Evolutionary conservation across 2,888 invertebrate genomes (phyloP), one percentile per base, ranked within the genome.

Genomic region (Drosophila prolongata): DNA sequence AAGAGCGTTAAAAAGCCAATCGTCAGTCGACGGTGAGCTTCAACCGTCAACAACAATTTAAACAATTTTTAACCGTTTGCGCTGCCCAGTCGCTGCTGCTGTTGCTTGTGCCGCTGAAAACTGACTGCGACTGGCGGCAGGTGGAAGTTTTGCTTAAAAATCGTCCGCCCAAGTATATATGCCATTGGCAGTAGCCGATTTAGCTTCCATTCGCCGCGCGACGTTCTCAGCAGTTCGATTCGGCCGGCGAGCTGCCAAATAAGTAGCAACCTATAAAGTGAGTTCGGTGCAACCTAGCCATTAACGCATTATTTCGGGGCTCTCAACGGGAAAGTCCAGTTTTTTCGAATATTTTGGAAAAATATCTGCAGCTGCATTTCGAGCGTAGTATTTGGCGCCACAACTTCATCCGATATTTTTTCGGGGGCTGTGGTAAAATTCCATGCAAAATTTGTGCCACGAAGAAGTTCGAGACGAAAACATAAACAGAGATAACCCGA

Each of bases 181-280:
- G 86, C 85, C 78, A 89, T 78, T 85, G 85, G 80, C 78, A 78
- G 86, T 73, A 68, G 74, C 74, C 83, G 83, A 75, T 85, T 87
- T 76, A 73, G 88, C 86, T 86, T 89, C n/a, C 88, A 86, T 86
- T 86, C 88, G 80, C 71, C 75, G 62, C 86, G 88, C 89, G 89
- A 77, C 88, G 80, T 89, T 89, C 85, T 86, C 70, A 70, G 70
- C 70, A 70, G 55, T 56, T 56, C 57, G 56, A 43, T 30, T 56
- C 34, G 58, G 46, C 24, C 35, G 69, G 40, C 14, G 50, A 24
- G 14, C 43, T 54, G 40, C 34, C 43, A 44, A 46, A 60, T 34
- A 65, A 62, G 10, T 34, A 34, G 1, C 40, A 16, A 19, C 55
- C n/a, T 11, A 30, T 13, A 61, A 69, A 40, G 66, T 66, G 66